Evolutionary conservation across 64 coral and sea anemone genomes (phyloP).

Genomic region (Stichodactyla helianthus): DNA sequence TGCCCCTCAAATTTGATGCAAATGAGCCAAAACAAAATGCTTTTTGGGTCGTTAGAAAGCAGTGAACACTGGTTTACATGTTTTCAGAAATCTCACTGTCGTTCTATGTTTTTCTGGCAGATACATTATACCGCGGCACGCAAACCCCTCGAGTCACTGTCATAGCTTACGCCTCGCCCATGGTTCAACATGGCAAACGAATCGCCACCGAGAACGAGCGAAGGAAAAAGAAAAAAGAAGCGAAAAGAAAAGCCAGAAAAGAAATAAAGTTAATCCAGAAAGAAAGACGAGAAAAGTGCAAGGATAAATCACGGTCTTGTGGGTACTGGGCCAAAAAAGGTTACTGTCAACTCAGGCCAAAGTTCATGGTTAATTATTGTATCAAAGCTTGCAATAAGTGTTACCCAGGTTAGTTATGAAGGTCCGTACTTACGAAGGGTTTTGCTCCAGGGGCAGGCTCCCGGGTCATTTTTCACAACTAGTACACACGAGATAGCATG

Average conservation of each 20-base stretch:
- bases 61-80: too few relatives aligned
- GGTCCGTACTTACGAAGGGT: background rate
- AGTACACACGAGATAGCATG: too few relatives aligned
- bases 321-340: conserved; percentile 45
- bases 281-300: conserved; percentile 25
- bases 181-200: background rate
- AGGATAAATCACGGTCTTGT: conserved; percentile 46
- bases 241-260: background rate
- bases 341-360: conserved; percentile 55
- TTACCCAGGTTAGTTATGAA: conserved; percentile 39
- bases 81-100: too few relatives aligned
- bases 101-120: background rate
- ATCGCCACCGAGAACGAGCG: background rate
- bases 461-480: too few relatives aligned
- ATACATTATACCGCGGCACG: background rate
- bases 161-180: background rate
- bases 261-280: background rate
- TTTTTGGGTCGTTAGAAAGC: too few relatives aligned
- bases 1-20: too few relatives aligned
- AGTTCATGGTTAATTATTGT: conserved; percentile 65
- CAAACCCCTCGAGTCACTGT: background rate
- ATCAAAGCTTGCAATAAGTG: conserved; percentile 60
- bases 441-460: too few relatives aligned
- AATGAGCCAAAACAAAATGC: too few relatives aligned
- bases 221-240: background rate